These are phyloP conservation scores for Tanytarsus gracilentus DNA, from an alignment of 2,888 invertebrate genomes.

Conservation along the genomic window DNA sequence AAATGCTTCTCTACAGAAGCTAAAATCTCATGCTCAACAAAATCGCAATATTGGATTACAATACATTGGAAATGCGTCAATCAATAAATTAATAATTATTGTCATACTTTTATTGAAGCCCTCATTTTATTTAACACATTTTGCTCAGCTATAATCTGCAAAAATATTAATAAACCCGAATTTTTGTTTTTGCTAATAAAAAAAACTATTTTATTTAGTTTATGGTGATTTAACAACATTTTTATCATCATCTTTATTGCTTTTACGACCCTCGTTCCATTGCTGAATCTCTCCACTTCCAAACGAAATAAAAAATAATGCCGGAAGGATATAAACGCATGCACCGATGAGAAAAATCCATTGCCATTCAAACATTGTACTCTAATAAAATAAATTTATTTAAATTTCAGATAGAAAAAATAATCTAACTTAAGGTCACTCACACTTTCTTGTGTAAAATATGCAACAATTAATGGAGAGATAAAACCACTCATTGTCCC, in stretches of 20 bases:
- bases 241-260: constrained; percentile 34
- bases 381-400: constrained; percentile 39
- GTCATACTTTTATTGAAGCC: no score
- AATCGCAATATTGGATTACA: background rate
- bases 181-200: no score
- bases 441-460: constrained; percentile 48
- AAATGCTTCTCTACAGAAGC: constrained; percentile 8
- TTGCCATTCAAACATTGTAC: constrained; percentile 65
- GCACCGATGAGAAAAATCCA: constrained; percentile 65
- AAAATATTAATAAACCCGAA: no score
- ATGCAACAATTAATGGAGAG: constrained; percentile 59
- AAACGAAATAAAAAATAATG: constrained; percentile 58
- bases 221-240: background rate
- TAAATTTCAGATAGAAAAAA: no score
- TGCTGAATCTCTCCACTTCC: constrained; percentile 64
- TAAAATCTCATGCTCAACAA: constrained; percentile 2
- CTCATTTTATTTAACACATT: no score
- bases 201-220: background rate
- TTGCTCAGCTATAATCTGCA: no score
- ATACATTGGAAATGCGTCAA: background rate
- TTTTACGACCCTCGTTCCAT: constrained; percentile 50
- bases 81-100: background rate
- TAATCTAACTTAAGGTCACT: no score
- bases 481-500: constrained; percentile 63
- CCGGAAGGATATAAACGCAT: constrained; percentile 57